Evolutionary conservation across 2,113 vertebrate genomes (phyloP).

Genomic region (Oryzias woworae): DNA sequence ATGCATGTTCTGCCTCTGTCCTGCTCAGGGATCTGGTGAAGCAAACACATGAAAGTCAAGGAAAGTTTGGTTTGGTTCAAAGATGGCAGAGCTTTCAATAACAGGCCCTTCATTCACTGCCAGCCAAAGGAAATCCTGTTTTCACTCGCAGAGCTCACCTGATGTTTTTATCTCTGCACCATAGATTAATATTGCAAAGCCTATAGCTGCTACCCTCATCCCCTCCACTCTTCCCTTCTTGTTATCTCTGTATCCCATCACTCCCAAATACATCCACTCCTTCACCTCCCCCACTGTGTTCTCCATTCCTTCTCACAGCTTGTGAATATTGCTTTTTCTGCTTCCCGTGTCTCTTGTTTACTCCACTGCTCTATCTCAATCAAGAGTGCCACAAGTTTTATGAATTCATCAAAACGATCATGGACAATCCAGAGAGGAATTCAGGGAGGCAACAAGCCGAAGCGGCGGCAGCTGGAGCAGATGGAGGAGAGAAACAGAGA

Average conservation of each 20-base stretch:
- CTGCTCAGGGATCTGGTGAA: constrained; percentile 26
- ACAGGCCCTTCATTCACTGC: constrained; percentile 33
- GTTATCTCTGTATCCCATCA: constrained; percentile 51
- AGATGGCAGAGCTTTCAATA: constrained; percentile 39
- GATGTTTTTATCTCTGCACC: constrained; percentile 51
- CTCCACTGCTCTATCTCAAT: constrained; percentile 70
- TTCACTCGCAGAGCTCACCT: constrained; percentile 46
- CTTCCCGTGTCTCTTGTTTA: constrained; percentile 53
- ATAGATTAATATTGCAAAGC: constrained; percentile 66
- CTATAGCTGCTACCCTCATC: constrained; percentile 37
- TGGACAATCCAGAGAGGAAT: constrained; percentile 62
- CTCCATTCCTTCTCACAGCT: constrained; percentile 10
- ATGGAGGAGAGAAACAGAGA: constrained; percentile 37
- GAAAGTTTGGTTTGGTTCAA: constrained; percentile 44
- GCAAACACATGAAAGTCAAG: constrained; percentile 33
- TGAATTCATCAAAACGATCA: constrained; percentile 83
- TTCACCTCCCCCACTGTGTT: constrained; percentile 23
- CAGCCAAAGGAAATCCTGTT: constrained; percentile 45
- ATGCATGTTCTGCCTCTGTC: constrained; percentile 24
- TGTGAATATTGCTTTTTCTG: constrained; percentile 59
- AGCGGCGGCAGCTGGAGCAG: constrained; percentile 54
- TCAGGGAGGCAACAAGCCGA: constrained; percentile 62
- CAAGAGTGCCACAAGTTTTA: constrained; percentile 72
- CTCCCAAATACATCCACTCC: constrained; percentile 30
- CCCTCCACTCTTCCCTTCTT: constrained; percentile 34